phyloP scores from a whole-genome alignment of 92 coral and sea anemone species.

The Anthopleura xanthogrammica region DNA sequence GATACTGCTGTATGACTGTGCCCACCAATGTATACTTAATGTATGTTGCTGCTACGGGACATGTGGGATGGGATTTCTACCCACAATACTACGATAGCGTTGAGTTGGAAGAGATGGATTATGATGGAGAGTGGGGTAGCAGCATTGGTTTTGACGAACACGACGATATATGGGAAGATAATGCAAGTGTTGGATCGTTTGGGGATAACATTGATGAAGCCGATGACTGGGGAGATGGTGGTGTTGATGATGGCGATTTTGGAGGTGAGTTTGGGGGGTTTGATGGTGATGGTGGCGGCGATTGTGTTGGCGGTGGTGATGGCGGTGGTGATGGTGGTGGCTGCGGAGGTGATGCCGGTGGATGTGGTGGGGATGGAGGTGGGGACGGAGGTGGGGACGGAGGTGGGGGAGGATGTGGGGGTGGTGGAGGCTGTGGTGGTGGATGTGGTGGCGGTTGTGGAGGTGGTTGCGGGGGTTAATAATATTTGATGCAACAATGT shows the following conservation, averaged over 20 bases:
- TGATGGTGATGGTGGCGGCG: slow-evolving; percentile 29
- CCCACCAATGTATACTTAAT: slow-evolving; percentile 52
- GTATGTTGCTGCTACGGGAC: not conserved
- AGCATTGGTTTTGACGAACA: slow-evolving; percentile 24
- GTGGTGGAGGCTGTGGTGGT: not conserved
- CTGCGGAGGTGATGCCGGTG: not conserved
- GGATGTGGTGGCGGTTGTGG: not conserved
- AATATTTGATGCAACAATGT: too few species aligned
- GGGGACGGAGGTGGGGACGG: not conserved
- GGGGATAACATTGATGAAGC: slow-evolving; percentile 24
- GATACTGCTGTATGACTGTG: slow-evolving; percentile 50
- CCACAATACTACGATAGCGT: slow-evolving; percentile 14
- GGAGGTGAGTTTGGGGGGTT: slow-evolving; percentile 29
- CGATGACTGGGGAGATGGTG: slow-evolving; percentile 46
- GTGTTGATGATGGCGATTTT: slow-evolving; percentile 17
- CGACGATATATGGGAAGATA: slow-evolving; percentile 17
- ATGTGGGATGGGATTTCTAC: slow-evolving; percentile 35
- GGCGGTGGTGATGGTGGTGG: slow-evolving; percentile 17
- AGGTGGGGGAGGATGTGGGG: not conserved
- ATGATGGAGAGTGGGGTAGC: slow-evolving; percentile 29
- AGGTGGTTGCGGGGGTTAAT: not conserved
- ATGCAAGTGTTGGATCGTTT: slow-evolving; percentile 5
- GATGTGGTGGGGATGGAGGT: not conserved
- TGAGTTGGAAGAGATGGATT: slow-evolving; percentile 12
- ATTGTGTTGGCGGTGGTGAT: slow-evolving; percentile 19